Evolutionary conservation across 2,888 invertebrate species (phyloP), one percentile per base, ranked within the genome.

Genomic region (Polyploca ridens): DNA sequence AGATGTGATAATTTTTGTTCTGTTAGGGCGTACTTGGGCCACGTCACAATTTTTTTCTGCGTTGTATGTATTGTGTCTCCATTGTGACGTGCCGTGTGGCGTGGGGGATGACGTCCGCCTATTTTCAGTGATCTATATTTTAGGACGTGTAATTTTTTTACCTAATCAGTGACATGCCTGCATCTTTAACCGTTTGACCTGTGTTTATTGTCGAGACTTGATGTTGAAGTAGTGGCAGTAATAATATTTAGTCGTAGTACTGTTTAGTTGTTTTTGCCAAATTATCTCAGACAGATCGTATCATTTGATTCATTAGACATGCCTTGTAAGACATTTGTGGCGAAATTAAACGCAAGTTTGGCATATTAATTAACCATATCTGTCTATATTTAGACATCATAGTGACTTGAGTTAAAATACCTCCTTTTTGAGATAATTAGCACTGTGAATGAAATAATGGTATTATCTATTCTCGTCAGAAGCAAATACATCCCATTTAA

Each of bases 281-380:
- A 61, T 41, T 16, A 5, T 61, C 61, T 61, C 11, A 16, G 61
- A 60, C 19, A 16, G 61, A 60, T 60, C 8, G 59, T 60, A 60
- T 60, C 38, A 60, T 38, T 60, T 1, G 27, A 27, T 27, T 27
- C 27, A 60, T 38, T 1, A 35, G 35, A 8, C 61, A 10, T 19
- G 41, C 13, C 41, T 41, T 61, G 27, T 44, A 61, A 19, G 61
- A 11, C 1, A 38, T 41, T 60, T 61, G 44, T 41, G 61, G 27
- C 41, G 61, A 61, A 61, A 61, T 60, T 44, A 19, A 27, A 44
- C 61, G 19, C 61, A 5, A 41, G 27, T 19, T 61, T 41, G 61
- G 61, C 41, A 61, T 19, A 27, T 61, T 61, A 61, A 61, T 61
- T 61, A 44, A 1, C 41, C 11, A 19, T 14, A 44, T 41, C 44